Conservation (phyloP, 2,888 invertebrate genomes). For the Trachelus troglodyta region DNA sequence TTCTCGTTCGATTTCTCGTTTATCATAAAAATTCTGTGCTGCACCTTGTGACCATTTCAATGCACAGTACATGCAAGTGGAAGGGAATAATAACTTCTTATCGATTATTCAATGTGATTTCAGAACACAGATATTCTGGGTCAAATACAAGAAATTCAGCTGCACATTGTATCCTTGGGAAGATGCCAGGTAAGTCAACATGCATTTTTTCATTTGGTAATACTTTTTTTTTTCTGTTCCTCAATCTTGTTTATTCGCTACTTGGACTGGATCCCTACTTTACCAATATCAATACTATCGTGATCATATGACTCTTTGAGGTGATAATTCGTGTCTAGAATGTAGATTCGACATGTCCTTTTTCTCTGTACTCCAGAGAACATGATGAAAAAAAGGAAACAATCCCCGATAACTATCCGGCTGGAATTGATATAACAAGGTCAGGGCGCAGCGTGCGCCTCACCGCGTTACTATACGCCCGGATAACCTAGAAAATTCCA, state of each 20-base stretch:
- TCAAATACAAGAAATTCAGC: slow-evolving; percentile 72
- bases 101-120: background rate
- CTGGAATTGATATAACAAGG: background rate
- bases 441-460: background rate
- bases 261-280: background rate
- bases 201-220: background rate
- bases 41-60: too few species aligned
- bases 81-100: background rate
- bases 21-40: too few species aligned
- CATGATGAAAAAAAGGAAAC: background rate
- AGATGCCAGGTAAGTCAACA: slow-evolving; percentile 70
- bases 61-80: too few species aligned
- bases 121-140: slow-evolving; percentile 69
- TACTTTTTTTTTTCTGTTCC: background rate
- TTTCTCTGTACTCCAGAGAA: background rate
- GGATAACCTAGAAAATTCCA: background rate
- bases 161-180: slow-evolving; percentile 71
- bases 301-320: background rate
- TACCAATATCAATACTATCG: background rate
- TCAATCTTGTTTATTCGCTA: background rate
- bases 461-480: background rate
- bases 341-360: background rate
- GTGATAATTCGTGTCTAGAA: background rate
- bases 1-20: background rate
- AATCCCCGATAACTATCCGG: background rate